Percentiles rank a stretch among this genome's conserved stretches.
phyloP scores from a whole-genome alignment of 2,888 invertebrate genomes.

The Amorpha juglandis region DNA sequence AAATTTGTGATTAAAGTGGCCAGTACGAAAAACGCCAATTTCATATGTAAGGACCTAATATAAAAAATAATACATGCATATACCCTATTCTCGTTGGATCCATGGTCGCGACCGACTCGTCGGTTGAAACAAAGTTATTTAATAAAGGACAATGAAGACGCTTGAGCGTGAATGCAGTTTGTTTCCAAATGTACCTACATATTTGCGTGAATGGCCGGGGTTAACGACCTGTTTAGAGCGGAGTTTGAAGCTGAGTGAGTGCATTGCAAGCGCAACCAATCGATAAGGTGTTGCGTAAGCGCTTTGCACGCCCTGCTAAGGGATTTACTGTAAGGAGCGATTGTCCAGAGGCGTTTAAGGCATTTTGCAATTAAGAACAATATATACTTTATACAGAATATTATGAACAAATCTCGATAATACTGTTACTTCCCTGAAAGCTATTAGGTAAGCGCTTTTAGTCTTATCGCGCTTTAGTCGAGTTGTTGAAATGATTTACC shows the following conservation, averaged over 20 bases:
- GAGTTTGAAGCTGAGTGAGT: slow-evolving; percentile 66
- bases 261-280: slow-evolving; percentile 71
- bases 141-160: slow-evolving; percentile 51
- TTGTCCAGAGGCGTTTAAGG: slow-evolving; percentile 45
- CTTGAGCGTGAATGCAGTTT: slow-evolving; percentile 58
- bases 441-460: slow-evolving; percentile 45
- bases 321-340: slow-evolving; percentile 59
- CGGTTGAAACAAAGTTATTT: slow-evolving; percentile 2
- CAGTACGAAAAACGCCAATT: too few species aligned
- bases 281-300: slow-evolving; percentile 77
- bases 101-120: slow-evolving; percentile 31
- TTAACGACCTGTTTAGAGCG: slow-evolving; percentile 72
- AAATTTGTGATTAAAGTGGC: too few species aligned
- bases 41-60: too few species aligned
- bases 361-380: slow-evolving; percentile 42
- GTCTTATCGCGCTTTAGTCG: slow-evolving; percentile 23
- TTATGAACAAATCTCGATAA: slow-evolving; percentile 51
- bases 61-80: not conserved
- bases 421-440: slow-evolving; percentile 53
- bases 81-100: not conserved
- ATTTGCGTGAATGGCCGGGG: slow-evolving; percentile 70
- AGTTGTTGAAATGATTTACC: slow-evolving; percentile 16
- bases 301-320: slow-evolving; percentile 69
- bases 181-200: slow-evolving; percentile 64
- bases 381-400: slow-evolving; percentile 41